Conservation (phyloP, 2,797 vertebrate genomes). For the Argya squamiceps region DNA sequence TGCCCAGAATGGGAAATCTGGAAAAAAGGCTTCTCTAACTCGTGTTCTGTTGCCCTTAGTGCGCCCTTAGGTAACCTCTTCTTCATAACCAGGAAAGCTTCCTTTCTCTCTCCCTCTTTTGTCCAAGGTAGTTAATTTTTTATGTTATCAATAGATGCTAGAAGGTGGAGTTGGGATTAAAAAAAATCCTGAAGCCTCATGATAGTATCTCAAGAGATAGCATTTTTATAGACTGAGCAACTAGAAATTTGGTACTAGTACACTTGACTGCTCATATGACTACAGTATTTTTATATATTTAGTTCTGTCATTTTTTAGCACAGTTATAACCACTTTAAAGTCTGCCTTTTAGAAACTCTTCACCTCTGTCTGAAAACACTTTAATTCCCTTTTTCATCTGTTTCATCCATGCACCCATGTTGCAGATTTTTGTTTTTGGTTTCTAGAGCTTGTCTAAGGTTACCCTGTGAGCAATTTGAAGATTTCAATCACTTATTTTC, state of each 20-base stretch:
- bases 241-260: not conserved
- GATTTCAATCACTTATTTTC: slow-evolving; percentile 15
- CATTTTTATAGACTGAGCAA: not conserved
- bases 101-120: not conserved
- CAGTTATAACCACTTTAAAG: not conserved
- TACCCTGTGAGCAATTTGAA: not conserved
- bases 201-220: not conserved
- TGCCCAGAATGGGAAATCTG: not conserved
- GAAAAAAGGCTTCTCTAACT: not conserved
- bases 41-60: not conserved
- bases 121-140: not conserved
- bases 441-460: not conserved
- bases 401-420: not conserved
- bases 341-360: not conserved
- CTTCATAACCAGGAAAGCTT: not conserved
- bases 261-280: not conserved
- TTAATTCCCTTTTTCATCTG: not conserved
- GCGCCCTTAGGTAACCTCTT: not conserved
- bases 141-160: not conserved
- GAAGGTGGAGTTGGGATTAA: not conserved
- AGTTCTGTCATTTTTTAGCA: not conserved
- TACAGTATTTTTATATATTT: not conserved
- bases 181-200: not conserved
- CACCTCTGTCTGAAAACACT: not conserved
- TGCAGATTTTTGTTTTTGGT: not conserved